These are phyloP conservation scores for Palythoa caribaeorum DNA, from an alignment of 92 coral and sea anemone species.

Conservation along the genomic window DNA sequence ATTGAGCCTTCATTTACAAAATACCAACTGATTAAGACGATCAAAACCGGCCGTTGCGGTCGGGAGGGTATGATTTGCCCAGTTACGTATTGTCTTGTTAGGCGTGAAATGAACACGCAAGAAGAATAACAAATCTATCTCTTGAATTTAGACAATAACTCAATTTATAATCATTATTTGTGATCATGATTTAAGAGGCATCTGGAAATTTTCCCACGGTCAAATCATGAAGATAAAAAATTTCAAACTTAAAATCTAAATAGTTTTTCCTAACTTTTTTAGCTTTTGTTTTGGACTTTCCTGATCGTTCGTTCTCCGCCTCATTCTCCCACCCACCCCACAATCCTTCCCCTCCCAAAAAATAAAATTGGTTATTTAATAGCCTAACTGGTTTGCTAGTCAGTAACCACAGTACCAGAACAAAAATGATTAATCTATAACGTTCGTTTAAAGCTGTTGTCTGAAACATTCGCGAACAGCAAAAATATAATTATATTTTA, in stretches of 20 bases:
- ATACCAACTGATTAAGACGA: not conserved
- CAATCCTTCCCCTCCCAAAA: too few species aligned
- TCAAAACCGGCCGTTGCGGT: not conserved
- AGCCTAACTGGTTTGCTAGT: too few species aligned
- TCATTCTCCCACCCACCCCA: too few species aligned
- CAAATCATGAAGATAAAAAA: not conserved
- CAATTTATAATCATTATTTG: constrained; percentile 28
- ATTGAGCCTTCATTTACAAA: not conserved
- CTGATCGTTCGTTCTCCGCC: too few species aligned
- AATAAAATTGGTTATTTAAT: too few species aligned
- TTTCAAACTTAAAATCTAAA: not conserved
- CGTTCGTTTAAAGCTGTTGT: too few species aligned
- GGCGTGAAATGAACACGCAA: not conserved
- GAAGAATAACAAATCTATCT: not conserved
- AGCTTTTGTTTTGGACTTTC: too few species aligned
- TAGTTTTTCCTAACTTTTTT: too few species aligned
- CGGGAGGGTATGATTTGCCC: not conserved
- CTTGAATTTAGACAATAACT: not conserved
- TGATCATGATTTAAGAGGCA: not conserved
- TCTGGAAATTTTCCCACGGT: constrained; percentile 40
- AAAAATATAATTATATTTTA: too few species aligned
- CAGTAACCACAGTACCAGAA: too few species aligned
- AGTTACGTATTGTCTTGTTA: not conserved
- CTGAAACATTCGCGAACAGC: too few species aligned
- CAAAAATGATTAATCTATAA: too few species aligned